Evolutionary conservation across 2,888 invertebrate genomes (phyloP).

Genomic region (Neoscelio sp.): DNA sequence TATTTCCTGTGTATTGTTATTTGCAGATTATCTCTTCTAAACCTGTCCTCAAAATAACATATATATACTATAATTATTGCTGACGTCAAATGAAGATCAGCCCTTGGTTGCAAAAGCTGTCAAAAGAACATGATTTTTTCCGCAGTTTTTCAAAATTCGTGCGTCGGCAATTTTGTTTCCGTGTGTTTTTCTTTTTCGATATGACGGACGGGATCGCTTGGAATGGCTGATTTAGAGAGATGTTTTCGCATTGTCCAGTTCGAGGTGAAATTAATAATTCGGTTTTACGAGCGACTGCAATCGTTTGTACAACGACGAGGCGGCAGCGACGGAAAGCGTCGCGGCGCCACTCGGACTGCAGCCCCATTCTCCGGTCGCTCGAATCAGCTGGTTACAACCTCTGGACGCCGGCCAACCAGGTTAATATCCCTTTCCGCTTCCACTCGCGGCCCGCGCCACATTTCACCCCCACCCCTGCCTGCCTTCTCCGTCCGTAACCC

Average conservation of each 20-base stretch:
- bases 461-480: conserved; percentile 42
- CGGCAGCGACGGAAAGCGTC: conserved; percentile 73
- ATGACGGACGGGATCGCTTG: conserved; percentile 38
- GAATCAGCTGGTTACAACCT: conserved; percentile 81
- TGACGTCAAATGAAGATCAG: too few relatives aligned
- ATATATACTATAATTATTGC: too few relatives aligned
- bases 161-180: too few relatives aligned
- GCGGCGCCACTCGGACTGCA: conserved; percentile 80
- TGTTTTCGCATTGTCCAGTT: conserved; percentile 77
- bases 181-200: conserved; percentile 8
- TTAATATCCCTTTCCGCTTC: conserved; percentile 75
- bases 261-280: conserved; percentile 78
- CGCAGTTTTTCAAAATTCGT: too few relatives aligned
- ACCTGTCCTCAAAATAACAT: too few relatives aligned
- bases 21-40: too few relatives aligned
- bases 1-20: too few relatives aligned
- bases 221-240: conserved; percentile 76
- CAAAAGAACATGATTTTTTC: too few relatives aligned
- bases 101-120: too few relatives aligned
- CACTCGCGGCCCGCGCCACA: conserved; percentile 55
- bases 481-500: conserved; percentile 49
- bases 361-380: conserved; percentile 73
- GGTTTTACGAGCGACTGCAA: conserved; percentile 78
- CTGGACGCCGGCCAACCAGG: conserved; percentile 82
- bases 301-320: conserved; percentile 58